phyloP scores from a whole-genome alignment of 2,888 invertebrate genomes.

The Empis stercorea region DNA sequence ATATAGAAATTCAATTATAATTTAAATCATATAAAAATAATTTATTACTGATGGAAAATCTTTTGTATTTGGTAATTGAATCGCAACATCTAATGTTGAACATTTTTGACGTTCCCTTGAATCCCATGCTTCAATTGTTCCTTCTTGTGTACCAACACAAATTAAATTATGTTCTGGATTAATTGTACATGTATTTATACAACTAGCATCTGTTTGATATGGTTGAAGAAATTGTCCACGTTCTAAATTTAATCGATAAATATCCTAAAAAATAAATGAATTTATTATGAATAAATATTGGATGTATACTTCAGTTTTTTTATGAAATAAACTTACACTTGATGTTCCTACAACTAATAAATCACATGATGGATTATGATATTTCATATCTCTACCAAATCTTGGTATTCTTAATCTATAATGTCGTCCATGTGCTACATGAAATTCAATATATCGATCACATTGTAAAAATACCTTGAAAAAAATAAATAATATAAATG shows the following conservation, averaged over 20 bases:
- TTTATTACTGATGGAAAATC: slow-evolving; percentile 29
- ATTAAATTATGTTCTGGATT: slow-evolving; percentile 83
- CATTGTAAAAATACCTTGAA: slow-evolving; percentile 54
- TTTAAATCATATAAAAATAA: no score
- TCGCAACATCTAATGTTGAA: slow-evolving; percentile 73
- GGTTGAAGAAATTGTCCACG: slow-evolving; percentile 88
- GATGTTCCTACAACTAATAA: slow-evolving; percentile 80
- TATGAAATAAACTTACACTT: slow-evolving; percentile 43
- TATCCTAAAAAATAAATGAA: slow-evolving; percentile 53
- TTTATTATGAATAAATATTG: neutral
- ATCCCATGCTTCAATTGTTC: slow-evolving; percentile 95
- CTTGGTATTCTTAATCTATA: slow-evolving; percentile 84
- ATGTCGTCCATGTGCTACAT: slow-evolving; percentile 85
- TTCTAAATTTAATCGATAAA: slow-evolving; percentile 90
- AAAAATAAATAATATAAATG: neutral
- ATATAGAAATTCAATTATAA: neutral
- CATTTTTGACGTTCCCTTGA: slow-evolving; percentile 66
- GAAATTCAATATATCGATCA: slow-evolving; percentile 90
- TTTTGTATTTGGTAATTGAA: slow-evolving; percentile 43
- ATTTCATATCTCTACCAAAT: slow-evolving; percentile 88
- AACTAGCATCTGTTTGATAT: slow-evolving; percentile 57
- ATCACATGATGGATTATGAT: slow-evolving; percentile 82
- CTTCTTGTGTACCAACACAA: slow-evolving; percentile 76
- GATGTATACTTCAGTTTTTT: neutral
- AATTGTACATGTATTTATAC: slow-evolving; percentile 71